Base-by-base conservation (phyloP, 2,797 vertebrate genomes). In the Pogoniulus pusillus region DNA sequence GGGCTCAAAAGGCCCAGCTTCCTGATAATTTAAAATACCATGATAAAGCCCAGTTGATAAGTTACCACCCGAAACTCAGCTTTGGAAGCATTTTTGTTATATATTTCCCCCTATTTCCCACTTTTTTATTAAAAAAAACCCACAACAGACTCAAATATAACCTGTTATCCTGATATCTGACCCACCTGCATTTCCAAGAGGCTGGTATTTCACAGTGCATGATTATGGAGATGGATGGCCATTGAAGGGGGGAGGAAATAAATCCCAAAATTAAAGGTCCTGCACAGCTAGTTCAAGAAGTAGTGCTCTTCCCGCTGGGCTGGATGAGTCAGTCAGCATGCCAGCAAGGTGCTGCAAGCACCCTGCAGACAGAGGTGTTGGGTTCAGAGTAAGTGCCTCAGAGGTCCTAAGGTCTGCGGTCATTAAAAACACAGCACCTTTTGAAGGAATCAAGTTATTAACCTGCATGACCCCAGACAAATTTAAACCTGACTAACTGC, bases 401-500 rank as follows among this genome's bases (percentile, higher is more conserved):
- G 75, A 79, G 83, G 65, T 85, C 53, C 85, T 9, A 37, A 70
- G 85, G 73, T 77, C 82, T 5, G 3, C 0, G 13, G 82, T 78
- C 93, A 93, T 93, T 94, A 95, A 69, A 96, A 83, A 39, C 1
- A 9, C 9, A 2, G 87, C 89, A 79, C 87, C 89, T 95, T 95
- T 64, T 91, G 89, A 91, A 96, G 91, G 83, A 91, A 94, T 69
- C 0, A 37, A 92, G 89, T 88, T 76, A 95, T 95, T 96, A 94
- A 94, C 91, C 91, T 89, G 57, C 1, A 0, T 83, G 91, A 93
- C 90, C 89, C 64, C 66, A 55, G 66, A 57, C 84, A 96, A 91
- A 96, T 95, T 84, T 87, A 87, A 93, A 87, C 76, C 85, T 18
- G 4, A 60, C 84, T 87, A 78, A 91, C 88, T 74, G 70, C 86